Conservation (phyloP, 2,113 vertebrate species). For the Crotalus tigris region DNA sequence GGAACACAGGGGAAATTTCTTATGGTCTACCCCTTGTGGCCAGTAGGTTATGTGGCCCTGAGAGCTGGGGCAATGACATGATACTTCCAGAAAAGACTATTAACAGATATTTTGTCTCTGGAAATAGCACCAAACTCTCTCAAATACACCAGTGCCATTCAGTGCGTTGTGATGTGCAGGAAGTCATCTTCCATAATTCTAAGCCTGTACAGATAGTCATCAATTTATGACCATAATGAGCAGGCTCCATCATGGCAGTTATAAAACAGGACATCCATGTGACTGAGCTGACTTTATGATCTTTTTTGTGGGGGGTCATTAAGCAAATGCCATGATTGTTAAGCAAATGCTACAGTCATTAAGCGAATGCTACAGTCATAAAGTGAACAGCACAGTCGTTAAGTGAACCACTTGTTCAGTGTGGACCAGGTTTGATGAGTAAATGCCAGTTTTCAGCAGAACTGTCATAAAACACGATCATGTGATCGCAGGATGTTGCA, state of each 20-base stretch:
- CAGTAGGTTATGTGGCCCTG: not conserved
- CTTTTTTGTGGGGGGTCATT: not conserved
- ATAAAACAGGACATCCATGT: not conserved
- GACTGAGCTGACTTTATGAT: not conserved
- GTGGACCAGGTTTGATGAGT: not conserved
- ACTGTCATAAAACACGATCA: not conserved
- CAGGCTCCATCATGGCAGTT: not conserved
- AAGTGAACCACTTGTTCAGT: not conserved
- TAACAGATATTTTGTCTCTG: constrained; percentile 30
- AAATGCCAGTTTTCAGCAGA: not conserved
- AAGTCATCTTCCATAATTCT: not conserved
- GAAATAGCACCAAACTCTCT: not conserved
- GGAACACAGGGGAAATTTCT: not conserved
- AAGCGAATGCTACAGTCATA: not conserved
- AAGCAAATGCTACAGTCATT: not conserved
- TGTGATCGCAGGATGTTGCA: not conserved
- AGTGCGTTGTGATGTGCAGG: not conserved
- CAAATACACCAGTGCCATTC: not conserved
- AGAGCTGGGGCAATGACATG: not conserved
- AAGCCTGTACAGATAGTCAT: not conserved
- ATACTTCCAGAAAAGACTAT: not conserved
- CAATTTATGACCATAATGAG: not conserved
- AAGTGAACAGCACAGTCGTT: not conserved
- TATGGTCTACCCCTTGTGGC: not conserved
- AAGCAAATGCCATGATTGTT: not conserved